Conservation (phyloP, 2,113 vertebrate genomes). For the Nipponia nippon region DNA sequence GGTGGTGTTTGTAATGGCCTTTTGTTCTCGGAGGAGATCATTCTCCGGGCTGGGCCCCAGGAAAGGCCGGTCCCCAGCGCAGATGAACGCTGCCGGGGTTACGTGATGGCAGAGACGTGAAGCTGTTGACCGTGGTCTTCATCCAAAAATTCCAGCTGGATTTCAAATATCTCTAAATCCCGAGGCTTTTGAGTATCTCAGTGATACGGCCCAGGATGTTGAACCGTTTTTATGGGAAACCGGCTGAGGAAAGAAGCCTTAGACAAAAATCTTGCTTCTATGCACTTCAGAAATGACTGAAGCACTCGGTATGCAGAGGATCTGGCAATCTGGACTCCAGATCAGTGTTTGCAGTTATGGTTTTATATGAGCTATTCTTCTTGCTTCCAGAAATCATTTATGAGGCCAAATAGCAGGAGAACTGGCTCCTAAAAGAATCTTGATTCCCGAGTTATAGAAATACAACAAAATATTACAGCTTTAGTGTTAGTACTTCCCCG, state of each 20-base stretch:
- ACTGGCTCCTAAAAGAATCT: not conserved
- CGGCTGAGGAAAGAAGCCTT: not conserved
- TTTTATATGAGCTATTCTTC: not conserved
- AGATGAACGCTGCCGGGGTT: not conserved
- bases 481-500: not conserved
- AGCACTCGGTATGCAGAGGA: not conserved
- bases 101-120: not conserved
- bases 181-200: not conserved
- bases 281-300: not conserved
- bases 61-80: not conserved
- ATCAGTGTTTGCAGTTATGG: not conserved
- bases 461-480: not conserved
- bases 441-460: not conserved
- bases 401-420: constrained; percentile 6
- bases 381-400: not conserved
- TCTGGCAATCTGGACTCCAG: not conserved
- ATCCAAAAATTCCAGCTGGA: not conserved
- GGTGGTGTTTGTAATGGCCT: constrained; percentile 58
- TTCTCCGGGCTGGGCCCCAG: constrained; percentile 42
- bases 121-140: constrained; percentile 46
- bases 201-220: not conserved
- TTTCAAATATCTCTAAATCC: not conserved
- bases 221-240: not conserved
- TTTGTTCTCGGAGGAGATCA: constrained; percentile 46
- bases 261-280: not conserved